phyloP scores from a whole-genome alignment of 2,888 invertebrate species.

The Thymelicus lineola region DNA sequence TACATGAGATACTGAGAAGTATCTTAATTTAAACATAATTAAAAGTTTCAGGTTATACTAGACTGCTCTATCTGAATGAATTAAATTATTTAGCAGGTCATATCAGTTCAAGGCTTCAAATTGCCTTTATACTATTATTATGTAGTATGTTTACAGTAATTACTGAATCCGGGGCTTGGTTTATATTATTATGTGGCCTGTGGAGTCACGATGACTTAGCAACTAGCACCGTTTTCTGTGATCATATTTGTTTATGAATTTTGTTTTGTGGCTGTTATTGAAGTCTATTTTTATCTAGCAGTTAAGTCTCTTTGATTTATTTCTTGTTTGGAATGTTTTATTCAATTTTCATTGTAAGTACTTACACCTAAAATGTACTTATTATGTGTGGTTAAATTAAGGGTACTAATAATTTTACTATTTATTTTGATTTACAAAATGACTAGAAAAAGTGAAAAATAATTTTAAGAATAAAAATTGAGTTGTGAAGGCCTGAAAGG shows the following conservation, averaged over 20 bases:
- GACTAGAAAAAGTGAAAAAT: too few relatives aligned
- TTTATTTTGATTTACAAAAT: too few relatives aligned
- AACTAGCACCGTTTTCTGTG: neutral
- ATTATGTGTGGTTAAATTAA: too few relatives aligned
- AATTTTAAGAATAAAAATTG: too few relatives aligned
- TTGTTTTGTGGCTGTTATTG: neutral
- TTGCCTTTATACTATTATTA: constrained; percentile 6
- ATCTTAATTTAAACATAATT: neutral
- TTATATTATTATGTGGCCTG: too few relatives aligned
- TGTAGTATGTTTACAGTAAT: neutral
- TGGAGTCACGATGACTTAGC: neutral
- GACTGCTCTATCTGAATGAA: neutral
- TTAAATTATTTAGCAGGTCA: neutral
- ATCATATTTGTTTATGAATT: neutral
- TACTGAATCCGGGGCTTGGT: neutral
- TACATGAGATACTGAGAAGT: neutral
- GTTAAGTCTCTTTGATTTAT: neutral
- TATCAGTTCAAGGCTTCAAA: neutral
- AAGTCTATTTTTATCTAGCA: neutral
- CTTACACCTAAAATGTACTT: too few relatives aligned
- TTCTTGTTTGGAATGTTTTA: neutral
- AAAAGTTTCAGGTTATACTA: neutral
- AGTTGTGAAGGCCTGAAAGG: neutral
- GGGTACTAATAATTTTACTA: too few relatives aligned
- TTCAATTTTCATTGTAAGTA: too few relatives aligned